Conservation (phyloP, 2,888 invertebrate species). For the Sesia apiformis region DNA sequence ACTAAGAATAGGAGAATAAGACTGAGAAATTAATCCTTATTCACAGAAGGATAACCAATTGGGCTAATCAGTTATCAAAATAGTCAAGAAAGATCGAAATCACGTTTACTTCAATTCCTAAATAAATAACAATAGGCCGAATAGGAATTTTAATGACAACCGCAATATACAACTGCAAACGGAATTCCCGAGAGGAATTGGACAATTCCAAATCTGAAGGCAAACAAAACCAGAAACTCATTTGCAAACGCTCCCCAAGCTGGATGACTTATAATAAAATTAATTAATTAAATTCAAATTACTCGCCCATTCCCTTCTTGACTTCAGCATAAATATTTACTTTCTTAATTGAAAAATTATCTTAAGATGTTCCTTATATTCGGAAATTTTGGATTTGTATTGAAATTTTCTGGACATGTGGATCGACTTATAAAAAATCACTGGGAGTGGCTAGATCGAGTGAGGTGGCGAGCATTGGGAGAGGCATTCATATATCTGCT, state of each 20-base stretch:
- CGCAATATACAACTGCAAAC: neutral
- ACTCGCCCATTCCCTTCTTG: slow-evolving; percentile 13
- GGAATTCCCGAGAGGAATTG: neutral
- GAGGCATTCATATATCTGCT: no score
- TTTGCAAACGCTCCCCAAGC: slow-evolving; percentile 12
- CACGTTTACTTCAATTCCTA: no score
- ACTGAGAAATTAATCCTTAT: no score
- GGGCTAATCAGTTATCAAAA: no score
- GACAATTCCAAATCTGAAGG: neutral
- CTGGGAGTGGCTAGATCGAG: no score
- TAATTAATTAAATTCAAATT: slow-evolving; percentile 44
- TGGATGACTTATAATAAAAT: slow-evolving; percentile 25
- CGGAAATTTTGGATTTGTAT: neutral
- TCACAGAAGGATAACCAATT: no score
- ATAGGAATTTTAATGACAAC: neutral
- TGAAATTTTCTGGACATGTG: neutral
- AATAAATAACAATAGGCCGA: neutral
- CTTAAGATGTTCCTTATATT: slow-evolving; percentile 1
- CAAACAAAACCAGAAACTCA: slow-evolving; percentile 17
- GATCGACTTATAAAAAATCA: no score
- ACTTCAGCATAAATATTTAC: slow-evolving; percentile 35
- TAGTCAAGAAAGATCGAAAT: no score
- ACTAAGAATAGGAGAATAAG: no score
- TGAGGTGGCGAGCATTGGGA: no score
- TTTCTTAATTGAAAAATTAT: slow-evolving; percentile 40